A percentile compares a stretch with the other conserved stretches of the same genome.
These are phyloP conservation scores for Marmota flaviventris DNA, from an alignment of 2,113 vertebrate species.

Conservation along the genomic window DNA sequence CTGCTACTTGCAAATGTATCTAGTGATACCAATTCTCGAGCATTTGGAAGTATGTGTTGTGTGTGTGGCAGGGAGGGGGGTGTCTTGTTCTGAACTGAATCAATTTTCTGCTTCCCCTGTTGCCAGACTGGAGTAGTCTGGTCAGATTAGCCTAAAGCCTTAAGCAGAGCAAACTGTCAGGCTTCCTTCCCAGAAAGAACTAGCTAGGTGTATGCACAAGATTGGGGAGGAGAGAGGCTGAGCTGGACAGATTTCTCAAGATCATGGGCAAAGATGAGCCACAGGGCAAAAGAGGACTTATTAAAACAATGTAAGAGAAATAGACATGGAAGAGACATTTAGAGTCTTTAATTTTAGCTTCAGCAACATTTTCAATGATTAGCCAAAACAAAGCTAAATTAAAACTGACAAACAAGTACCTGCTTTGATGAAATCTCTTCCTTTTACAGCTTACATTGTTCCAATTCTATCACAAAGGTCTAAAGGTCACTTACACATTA, in stretches of 20 bases:
- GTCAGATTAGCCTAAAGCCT: background rate
- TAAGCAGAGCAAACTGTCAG: background rate
- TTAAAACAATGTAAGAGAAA: background rate
- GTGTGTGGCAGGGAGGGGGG: no score
- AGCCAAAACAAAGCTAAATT: background rate
- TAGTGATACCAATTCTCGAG: background rate
- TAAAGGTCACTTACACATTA: background rate
- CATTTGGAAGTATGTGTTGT: background rate
- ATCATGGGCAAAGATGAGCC: background rate
- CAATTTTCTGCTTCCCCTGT: background rate
- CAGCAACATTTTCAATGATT: background rate
- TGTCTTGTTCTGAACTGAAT: background rate
- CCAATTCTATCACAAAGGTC: background rate
- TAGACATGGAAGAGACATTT: background rate
- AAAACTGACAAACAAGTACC: background rate
- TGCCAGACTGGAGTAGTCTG: background rate
- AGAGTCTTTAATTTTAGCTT: background rate
- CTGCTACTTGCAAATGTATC: background rate
- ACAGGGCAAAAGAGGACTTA: background rate
- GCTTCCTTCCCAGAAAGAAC: background rate
- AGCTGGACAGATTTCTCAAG: background rate
- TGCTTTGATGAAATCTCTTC: conserved; percentile 8
- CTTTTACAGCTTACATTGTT: background rate
- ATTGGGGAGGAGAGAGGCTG: background rate
- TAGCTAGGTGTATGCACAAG: background rate